phyloP scores from a whole-genome alignment of 2,888 invertebrate genomes.

The Xylocampa areola region DNA sequence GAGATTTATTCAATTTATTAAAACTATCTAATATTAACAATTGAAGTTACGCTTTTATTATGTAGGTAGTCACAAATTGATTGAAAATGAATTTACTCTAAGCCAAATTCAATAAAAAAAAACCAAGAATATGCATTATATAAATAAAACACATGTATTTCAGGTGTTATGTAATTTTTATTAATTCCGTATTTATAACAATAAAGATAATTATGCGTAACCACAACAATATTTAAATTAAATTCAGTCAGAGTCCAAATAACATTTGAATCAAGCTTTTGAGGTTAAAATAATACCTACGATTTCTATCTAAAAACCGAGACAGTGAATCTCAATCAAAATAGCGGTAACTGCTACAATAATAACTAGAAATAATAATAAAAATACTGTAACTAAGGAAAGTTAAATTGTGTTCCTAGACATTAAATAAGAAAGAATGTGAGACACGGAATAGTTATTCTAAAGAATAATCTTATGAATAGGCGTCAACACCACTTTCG shows the following conservation, averaged over 20 bases:
- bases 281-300: not conserved
- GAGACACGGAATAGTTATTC: conserved; percentile 10
- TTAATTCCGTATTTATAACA: too few relatives aligned
- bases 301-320: too few relatives aligned
- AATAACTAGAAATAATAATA: conserved; percentile 11
- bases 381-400: conserved; percentile 19
- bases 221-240: not conserved
- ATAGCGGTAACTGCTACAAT: conserved; percentile 1
- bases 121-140: too few relatives aligned
- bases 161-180: not conserved
- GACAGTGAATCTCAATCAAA: conserved; percentile 9
- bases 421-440: conserved; percentile 35
- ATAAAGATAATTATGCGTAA: too few relatives aligned
- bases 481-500: conserved; percentile 26
- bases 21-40: too few relatives aligned
- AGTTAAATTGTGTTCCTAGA: conserved; percentile 48
- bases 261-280: not conserved
- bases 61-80: too few relatives aligned
- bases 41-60: too few relatives aligned
- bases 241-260: not conserved
- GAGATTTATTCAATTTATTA: too few relatives aligned
- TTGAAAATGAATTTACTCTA: too few relatives aligned
- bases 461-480: conserved; percentile 25
- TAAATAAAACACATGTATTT: too few relatives aligned
- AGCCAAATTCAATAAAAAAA: too few relatives aligned